These are phyloP conservation scores for Dryas iulia DNA, from an alignment of 1,140 invertebrate species.

Conservation along the genomic window DNA sequence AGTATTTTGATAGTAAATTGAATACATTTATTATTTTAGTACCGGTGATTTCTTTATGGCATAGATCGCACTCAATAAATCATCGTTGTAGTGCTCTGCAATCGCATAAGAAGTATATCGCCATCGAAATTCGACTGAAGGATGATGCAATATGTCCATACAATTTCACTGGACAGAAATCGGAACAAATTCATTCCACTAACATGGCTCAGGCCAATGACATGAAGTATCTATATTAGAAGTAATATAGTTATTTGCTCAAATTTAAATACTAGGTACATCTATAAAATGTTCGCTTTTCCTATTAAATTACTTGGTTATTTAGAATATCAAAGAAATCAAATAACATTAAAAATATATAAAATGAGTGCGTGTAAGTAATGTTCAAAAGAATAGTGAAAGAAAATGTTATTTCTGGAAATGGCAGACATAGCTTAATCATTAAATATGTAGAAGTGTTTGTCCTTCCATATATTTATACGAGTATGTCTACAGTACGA, in stretches of 20 bases:
- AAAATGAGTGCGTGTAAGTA: no score
- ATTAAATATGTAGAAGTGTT: no score
- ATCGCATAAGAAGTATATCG: no score
- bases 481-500: background rate
- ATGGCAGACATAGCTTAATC: no score
- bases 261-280: background rate
- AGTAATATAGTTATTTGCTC: background rate
- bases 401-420: no score
- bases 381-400: no score
- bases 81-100: background rate
- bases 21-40: background rate
- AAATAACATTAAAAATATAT: no score
- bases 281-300: background rate
- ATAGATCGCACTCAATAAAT: background rate
- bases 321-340: no score
- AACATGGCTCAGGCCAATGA: conserved; percentile 35
- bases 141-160: conserved; percentile 16
- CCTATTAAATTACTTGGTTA: background rate
- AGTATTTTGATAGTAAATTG: background rate
- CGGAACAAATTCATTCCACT: conserved; percentile 7
- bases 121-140: background rate
- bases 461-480: no score
- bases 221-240: conserved; percentile 12
- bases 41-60: background rate
- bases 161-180: conserved; percentile 8